Conservation (phyloP, 1,140 invertebrate species). For the Penaeus chinensis region DNA sequence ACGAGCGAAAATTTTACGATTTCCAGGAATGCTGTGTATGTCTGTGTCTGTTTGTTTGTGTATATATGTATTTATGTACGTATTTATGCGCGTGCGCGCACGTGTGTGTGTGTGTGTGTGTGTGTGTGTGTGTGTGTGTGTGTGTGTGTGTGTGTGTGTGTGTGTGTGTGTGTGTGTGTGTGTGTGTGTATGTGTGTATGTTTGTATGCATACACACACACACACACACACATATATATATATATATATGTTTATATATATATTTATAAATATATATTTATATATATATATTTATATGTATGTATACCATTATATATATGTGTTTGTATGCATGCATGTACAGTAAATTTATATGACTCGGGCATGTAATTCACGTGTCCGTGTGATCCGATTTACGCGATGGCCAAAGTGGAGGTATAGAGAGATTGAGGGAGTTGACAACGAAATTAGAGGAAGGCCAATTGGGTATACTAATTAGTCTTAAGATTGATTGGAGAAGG, state of each 20-base stretch:
- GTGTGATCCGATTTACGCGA: background rate
- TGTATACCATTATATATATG: constrained; percentile 5
- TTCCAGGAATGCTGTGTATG: background rate
- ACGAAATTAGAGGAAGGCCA: background rate
- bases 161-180: background rate
- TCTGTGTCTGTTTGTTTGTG: background rate
- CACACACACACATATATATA: background rate
- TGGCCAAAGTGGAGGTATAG: background rate
- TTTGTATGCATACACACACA: background rate
- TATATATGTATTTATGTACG: background rate
- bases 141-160: background rate
- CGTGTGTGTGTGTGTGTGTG: background rate
- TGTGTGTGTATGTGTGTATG: background rate
- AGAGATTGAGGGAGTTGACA: background rate
- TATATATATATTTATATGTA: constrained; percentile 14
- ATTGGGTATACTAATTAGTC: no score
- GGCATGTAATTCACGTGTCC: background rate
- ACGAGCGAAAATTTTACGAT: no score
- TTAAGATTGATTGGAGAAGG: no score
- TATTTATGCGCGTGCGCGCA: no score
- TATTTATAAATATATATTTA: constrained; percentile 2
- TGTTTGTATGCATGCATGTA: background rate
- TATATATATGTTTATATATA: background rate
- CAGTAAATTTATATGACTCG: background rate
- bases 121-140: background rate